These are phyloP conservation scores for Caenorhabditis japonica DNA, from an alignment of 2,888 invertebrate species.

Conservation along the genomic window DNA sequence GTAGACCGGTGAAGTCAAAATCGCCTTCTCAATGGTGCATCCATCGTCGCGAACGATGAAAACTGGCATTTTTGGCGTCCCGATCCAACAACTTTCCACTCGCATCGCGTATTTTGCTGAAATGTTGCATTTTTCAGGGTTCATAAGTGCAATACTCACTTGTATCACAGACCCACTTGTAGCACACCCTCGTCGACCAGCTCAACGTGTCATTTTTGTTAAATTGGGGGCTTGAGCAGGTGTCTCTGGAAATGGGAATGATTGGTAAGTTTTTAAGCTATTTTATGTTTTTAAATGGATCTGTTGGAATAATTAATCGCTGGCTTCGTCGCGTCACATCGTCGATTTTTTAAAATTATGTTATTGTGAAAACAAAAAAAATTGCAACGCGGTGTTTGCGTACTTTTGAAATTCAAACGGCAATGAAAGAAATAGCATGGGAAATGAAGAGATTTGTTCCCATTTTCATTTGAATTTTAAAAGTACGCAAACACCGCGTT, in stretches of 20 bases:
- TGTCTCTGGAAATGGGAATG: conserved; percentile 32
- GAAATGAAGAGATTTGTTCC: too few species aligned
- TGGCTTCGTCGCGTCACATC: too few species aligned
- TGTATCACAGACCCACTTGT: conserved; percentile 60
- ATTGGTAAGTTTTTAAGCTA: background rate
- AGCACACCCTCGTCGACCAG: conserved; percentile 63
- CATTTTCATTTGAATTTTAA: too few species aligned
- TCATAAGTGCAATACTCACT: conserved; percentile 31
- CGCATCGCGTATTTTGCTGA: conserved; percentile 61
- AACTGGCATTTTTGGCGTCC: conserved; percentile 56
- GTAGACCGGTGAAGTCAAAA: conserved; percentile 59
- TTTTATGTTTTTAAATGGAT: background rate
- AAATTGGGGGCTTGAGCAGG: conserved; percentile 44
- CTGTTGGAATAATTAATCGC: background rate
- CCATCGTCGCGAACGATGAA: conserved; percentile 54
- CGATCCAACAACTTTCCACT: conserved; percentile 62
- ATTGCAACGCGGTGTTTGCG: too few species aligned
- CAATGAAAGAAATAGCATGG: too few species aligned
- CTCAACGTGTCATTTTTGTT: conserved; percentile 47
- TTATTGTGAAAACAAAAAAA: too few species aligned
- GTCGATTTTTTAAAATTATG: too few species aligned
- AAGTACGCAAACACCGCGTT: too few species aligned
- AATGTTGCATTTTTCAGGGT: conserved; percentile 10
- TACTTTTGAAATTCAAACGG: too few species aligned
- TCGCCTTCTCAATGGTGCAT: conserved; percentile 58